These are phyloP conservation scores for Palloptera scutellata DNA, from an alignment of 2,888 invertebrate species.

Conservation along the genomic window DNA sequence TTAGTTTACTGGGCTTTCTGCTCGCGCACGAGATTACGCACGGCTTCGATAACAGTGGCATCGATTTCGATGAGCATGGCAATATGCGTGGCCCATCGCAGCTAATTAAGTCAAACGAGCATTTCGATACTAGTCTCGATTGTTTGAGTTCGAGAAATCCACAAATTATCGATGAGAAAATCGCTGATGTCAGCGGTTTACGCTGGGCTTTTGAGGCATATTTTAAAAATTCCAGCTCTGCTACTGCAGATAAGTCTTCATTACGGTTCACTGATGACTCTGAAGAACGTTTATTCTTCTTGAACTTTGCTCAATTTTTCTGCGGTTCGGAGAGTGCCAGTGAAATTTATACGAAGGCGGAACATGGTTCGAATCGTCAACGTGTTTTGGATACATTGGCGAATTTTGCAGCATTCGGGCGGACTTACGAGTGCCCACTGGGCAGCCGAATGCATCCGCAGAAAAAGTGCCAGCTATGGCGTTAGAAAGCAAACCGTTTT, in stretches of 20 bases:
- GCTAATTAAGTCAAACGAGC: conserved; percentile 26
- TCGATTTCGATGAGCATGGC: conserved; percentile 25
- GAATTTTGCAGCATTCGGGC: conserved; percentile 39
- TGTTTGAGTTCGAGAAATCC: conserved; percentile 37
- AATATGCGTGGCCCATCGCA: conserved; percentile 24
- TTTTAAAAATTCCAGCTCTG: conserved; percentile 19
- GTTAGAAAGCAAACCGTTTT: conserved; percentile 10
- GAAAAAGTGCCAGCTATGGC: conserved; percentile 35
- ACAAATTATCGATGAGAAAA: conserved; percentile 39
- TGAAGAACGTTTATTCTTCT: conserved; percentile 36
- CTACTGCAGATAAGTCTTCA: background rate
- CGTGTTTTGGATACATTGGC: conserved; percentile 39
- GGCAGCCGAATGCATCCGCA: conserved; percentile 35
- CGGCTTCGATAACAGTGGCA: conserved; percentile 41
- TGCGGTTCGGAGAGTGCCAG: conserved; percentile 31
- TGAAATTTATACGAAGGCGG: conserved; percentile 22
- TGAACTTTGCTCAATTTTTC: conserved; percentile 45
- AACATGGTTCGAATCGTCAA: conserved; percentile 41
- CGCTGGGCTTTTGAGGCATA: conserved; percentile 41
- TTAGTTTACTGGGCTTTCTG: conserved; percentile 42
- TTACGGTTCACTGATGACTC: conserved; percentile 12
- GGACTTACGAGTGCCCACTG: conserved; percentile 33
- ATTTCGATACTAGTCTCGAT: conserved; percentile 29
- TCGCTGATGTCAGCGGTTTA: conserved; percentile 42
- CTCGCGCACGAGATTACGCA: conserved; percentile 44